Evolutionary conservation across 2,797 vertebrate species (phyloP).

Genomic region (Spinus olivaceus): DNA sequence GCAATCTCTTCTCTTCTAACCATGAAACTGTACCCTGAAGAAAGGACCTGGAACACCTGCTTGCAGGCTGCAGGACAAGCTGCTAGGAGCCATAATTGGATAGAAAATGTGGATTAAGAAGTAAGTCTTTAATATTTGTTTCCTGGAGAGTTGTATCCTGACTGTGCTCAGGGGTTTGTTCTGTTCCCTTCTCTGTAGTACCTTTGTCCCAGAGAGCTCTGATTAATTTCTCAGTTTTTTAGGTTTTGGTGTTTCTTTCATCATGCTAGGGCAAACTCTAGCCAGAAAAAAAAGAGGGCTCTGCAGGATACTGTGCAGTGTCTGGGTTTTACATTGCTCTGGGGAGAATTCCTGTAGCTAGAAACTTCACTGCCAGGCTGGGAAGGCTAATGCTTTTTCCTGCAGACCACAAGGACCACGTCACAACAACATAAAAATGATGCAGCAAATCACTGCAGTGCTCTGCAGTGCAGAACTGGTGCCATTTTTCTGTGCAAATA

Average conservation of each 20-base stretch:
- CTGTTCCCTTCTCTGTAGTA: not conserved
- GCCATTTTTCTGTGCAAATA: not conserved
- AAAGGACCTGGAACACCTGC: not conserved
- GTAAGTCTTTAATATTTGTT: not conserved
- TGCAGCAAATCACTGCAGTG: conserved; percentile 17
- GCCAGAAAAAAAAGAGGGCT: not conserved
- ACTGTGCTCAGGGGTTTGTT: not conserved
- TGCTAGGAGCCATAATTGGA: rapidly evolving
- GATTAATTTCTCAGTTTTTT: not conserved
- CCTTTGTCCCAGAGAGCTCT: not conserved
- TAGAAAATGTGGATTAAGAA: not conserved
- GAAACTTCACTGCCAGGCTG: not conserved
- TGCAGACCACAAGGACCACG: not conserved
- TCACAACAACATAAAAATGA: not conserved
- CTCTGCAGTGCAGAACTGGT: conserved; percentile 28
- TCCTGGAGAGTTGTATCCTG: not conserved
- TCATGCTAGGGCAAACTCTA: not conserved
- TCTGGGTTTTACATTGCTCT: rapidly evolving
- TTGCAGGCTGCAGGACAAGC: not conserved
- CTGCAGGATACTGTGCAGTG: not conserved
- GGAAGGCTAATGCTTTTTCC: not conserved
- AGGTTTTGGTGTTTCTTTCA: not conserved
- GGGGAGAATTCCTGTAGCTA: not conserved
- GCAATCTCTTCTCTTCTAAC: not conserved
- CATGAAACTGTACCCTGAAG: rapidly evolving